These are phyloP conservation scores for Mus minutoides DNA, from an alignment of 2,797 vertebrate genomes.

Conservation along the genomic window DNA sequence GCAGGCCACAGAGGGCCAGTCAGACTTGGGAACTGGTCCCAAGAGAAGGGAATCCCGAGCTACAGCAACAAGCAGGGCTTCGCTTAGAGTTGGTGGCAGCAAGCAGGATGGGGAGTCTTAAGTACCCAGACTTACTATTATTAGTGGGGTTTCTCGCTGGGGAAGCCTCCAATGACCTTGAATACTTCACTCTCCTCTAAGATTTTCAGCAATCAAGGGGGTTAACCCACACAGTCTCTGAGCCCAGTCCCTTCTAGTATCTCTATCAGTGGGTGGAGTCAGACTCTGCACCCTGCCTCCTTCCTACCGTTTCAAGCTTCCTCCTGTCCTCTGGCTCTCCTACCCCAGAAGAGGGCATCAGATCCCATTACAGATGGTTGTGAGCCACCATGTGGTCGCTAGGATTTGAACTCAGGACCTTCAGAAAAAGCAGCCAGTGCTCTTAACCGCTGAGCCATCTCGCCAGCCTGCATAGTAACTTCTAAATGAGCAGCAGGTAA, in stretches of 20 bases:
- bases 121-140: not conserved
- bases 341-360: not conserved
- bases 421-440: too few species aligned
- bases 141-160: not conserved
- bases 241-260: conserved; percentile 21
- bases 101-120: not conserved
- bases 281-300: not conserved
- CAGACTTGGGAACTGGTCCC: rapidly evolving
- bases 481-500: not conserved
- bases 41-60: not conserved
- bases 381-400: too few species aligned
- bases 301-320: conserved; percentile 38
- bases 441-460: too few species aligned
- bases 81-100: not conserved
- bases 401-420: too few species aligned
- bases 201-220: not conserved
- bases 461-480: not conserved
- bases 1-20: not conserved
- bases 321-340: not conserved
- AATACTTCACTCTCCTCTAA: not conserved
- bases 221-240: not conserved
- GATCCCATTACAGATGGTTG: too few species aligned
- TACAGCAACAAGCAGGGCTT: not conserved
- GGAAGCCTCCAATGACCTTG: not conserved
- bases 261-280: conserved; percentile 62